These are phyloP conservation scores for Ephialtes manifestator DNA, from an alignment of 2,888 invertebrate genomes.

Conservation along the genomic window DNA sequence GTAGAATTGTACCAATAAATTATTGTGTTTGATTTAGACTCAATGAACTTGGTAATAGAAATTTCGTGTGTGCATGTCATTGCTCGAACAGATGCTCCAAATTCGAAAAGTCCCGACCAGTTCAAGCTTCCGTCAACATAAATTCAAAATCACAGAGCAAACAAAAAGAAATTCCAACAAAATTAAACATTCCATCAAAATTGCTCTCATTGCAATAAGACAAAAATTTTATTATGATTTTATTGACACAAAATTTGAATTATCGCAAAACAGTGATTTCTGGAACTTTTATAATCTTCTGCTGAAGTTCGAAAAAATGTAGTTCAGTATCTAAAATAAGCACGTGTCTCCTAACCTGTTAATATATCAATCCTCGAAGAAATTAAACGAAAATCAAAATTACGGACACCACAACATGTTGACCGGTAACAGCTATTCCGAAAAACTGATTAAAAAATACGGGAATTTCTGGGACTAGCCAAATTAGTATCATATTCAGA, in stretches of 20 bases:
- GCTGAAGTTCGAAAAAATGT: conserved; percentile 58
- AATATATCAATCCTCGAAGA: conserved; percentile 12
- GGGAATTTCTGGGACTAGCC: conserved; percentile 1
- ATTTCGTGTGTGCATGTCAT: conserved; percentile 58
- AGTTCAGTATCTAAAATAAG: conserved; percentile 26
- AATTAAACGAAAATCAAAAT: conserved; percentile 9
- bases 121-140: conserved; percentile 15
- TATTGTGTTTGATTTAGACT: conserved; percentile 28
- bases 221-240: conserved; percentile 9
- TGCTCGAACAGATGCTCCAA: conserved; percentile 61
- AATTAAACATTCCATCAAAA: conserved; percentile 19
- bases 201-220: background rate
- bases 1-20: conserved; percentile 42
- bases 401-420: conserved; percentile 12
- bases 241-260: background rate
- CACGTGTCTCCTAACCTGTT: conserved; percentile 21
- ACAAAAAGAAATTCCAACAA: conserved; percentile 4
- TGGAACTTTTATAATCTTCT: conserved; percentile 51
- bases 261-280: background rate
- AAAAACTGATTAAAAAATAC: conserved; percentile 6
- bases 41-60: conserved; percentile 23
- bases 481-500: background rate
- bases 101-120: conserved; percentile 52
- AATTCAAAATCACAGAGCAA: conserved; percentile 2
- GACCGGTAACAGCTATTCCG: background rate